These are phyloP conservation scores for Lordiphosa mommai DNA, from an alignment of 1,140 invertebrate genomes.

Conservation along the genomic window DNA sequence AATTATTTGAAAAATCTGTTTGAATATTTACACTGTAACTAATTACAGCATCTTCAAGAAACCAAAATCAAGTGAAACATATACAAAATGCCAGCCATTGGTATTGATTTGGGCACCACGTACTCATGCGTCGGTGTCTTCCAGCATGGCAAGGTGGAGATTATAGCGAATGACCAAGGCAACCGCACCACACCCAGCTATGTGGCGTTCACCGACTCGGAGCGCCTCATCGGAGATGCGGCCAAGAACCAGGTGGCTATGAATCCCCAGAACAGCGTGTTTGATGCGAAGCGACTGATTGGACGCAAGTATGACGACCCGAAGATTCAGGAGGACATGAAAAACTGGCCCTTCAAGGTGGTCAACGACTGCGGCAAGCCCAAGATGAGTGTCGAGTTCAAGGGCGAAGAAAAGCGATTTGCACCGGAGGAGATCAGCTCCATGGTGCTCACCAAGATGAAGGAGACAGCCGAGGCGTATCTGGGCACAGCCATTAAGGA, in stretches of 20 bases:
- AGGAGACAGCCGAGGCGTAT: slow-evolving; percentile 89
- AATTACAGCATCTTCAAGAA: slow-evolving; percentile 51
- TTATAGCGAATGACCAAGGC: slow-evolving; percentile 95
- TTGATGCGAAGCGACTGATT: slow-evolving; percentile 86
- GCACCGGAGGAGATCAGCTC: slow-evolving; percentile 88
- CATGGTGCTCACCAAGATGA: slow-evolving; percentile 90
- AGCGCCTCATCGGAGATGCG: slow-evolving; percentile 92
- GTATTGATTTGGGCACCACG: slow-evolving; percentile 89
- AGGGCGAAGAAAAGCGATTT: slow-evolving; percentile 87
- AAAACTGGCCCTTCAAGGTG: slow-evolving; percentile 88
- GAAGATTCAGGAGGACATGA: slow-evolving; percentile 87
- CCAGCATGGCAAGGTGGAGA: slow-evolving; percentile 92
- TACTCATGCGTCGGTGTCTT: slow-evolving; percentile 91
- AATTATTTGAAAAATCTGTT: neutral
- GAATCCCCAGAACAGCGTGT: slow-evolving; percentile 91
- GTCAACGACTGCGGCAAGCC: slow-evolving; percentile 84
- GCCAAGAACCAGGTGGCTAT: slow-evolving; percentile 88
- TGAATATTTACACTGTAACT: too few relatives aligned
- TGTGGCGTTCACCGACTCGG: slow-evolving; percentile 94
- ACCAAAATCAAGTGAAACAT: neutral
- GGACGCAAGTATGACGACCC: slow-evolving; percentile 85
- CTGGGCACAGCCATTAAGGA: slow-evolving; percentile 84
- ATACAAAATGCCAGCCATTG: slow-evolving; percentile 83
- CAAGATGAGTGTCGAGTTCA: slow-evolving; percentile 87
- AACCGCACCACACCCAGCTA: slow-evolving; percentile 94